Base-by-base conservation (phyloP, 2,888 invertebrate species). In the Xanthorhoe designata region DNA sequence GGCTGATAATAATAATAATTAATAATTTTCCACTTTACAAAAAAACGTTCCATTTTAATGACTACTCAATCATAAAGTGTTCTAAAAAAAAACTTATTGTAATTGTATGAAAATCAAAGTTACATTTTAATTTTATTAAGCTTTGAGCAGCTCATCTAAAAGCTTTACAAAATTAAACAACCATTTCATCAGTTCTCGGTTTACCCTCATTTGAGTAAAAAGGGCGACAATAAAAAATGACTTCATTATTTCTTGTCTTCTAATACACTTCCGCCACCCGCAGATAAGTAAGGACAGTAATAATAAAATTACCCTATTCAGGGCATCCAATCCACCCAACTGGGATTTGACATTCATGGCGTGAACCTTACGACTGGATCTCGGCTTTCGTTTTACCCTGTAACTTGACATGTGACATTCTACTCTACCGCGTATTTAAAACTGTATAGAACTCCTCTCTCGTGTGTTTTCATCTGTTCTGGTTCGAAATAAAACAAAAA, bases 221-320 rank as follows among this genome's bases (percentile, higher is more conserved):
- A 42, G 38, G 8, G 5, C 55, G n/a, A n/a, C 15, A 45, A 59
- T 59, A 52, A 47, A 52, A 58, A 49, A 58, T n/a, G 19, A 47
- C 49, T 47, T 53, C 64, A 64, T 64, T 52, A 63, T 52, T 58
- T 52, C 15, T 24, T 59, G 49, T 59, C 59, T 50, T 42, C 49
- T 60, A 59, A 64, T 55, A 60, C 64, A 51, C 42, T 60, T 50
- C 55, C 54, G 53, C 50, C 38, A n/a, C 52, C 35, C 49, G 56
- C 57, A 66, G 61, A 61, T 68, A 64, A 65, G 61, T 63, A 66
- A 29, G 51, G 53, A 64, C 58, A 68, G 61, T 69, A 67, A 68
- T 69, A 72, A 70, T 51, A 65, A 50, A 70, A 69, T 68, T 67
- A 69, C 59, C 68, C 57, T 68, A 64, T 62, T 64, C 35, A 61